Evolutionary conservation across 92 coral and sea anemone genomes (phyloP), one percentile per base, ranked within the genome.

Genomic region (Pocillopora meandrina): DNA sequence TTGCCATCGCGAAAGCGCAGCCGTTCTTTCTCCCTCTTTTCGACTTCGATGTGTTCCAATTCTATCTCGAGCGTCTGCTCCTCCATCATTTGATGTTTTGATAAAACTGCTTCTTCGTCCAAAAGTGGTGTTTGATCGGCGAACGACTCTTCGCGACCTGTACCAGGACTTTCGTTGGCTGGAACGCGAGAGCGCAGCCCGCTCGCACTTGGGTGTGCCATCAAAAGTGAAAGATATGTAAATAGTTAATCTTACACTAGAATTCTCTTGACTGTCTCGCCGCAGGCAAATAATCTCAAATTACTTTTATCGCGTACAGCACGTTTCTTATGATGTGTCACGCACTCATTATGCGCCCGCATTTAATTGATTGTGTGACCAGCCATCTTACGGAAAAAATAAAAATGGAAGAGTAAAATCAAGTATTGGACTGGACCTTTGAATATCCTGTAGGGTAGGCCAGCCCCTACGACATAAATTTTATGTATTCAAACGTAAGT

Each of bases 21-120:
- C 42, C 85, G 86, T 42, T 92, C 93, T 62, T 42, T 68, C 19
- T 74, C 92, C 16, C 76, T 85, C 85, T 56, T 81, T 8, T 89
- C 92, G 64, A 77, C 86, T 34, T 89, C 90, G 49, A 87, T 59
- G 65, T 90, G 91, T 71, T 83, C 93, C 36, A 94, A 89, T 67
- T 92, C 98, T 70, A 94, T 82, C 73, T 92, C 98, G 12, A 92
- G 80, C 8, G 98, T 83, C 78, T 84, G 87, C 64, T 92, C 93
- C 77, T 90, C 93, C 90, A 90, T 84, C 91, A 96, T 91, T 78
- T 94, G 95, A 80, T 96, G 97, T 71, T 96, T 93, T 26, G 91
- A 83, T 35, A 94, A 65, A 12, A 96, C 77, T 1, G 99, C 98
- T 21, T 91, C 95, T 79, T 94, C 98, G 94, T 94, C 99, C 83